Conservation (phyloP, 2,888 invertebrate genomes). For the Sylvicola cinctus region DNA sequence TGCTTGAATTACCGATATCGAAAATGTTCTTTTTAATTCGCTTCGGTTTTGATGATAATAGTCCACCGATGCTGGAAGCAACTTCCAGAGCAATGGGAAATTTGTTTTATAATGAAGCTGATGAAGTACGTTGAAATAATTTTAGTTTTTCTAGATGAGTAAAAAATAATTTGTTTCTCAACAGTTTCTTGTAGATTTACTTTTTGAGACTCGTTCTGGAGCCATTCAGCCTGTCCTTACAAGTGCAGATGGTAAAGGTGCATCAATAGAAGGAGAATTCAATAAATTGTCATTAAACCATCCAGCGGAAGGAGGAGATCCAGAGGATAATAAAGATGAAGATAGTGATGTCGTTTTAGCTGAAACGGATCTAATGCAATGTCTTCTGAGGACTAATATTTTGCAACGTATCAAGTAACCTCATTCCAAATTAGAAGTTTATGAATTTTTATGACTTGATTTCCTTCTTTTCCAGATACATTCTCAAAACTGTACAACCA, state of each 20-base stretch:
- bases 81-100: constrained; percentile 54
- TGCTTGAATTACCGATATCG: constrained; percentile 52
- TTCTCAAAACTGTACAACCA: constrained; percentile 48
- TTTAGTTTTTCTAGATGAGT: background rate
- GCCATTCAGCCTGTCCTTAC: constrained; percentile 36
- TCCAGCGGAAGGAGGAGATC: constrained; percentile 14
- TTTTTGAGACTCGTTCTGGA: constrained; percentile 43
- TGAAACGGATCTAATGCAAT: constrained; percentile 60
- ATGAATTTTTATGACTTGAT: background rate
- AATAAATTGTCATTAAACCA: constrained; percentile 8
- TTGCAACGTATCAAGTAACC: constrained; percentile 43
- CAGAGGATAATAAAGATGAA: constrained; percentile 18
- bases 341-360: constrained; percentile 68
- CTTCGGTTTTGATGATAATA: constrained; percentile 71
- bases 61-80: constrained; percentile 49
- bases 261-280: constrained; percentile 15
- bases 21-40: constrained; percentile 62
- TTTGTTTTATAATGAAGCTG: constrained; percentile 52
- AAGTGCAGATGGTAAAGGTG: constrained; percentile 16
- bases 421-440: background rate
- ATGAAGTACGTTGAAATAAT: constrained; percentile 39
- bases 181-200: constrained; percentile 42
- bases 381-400: constrained; percentile 52
- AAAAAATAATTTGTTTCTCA: constrained; percentile 2
- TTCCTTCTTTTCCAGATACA: constrained; percentile 34